Conservation (phyloP, 2,113 vertebrate genomes). For the Oryzias woworae region DNA sequence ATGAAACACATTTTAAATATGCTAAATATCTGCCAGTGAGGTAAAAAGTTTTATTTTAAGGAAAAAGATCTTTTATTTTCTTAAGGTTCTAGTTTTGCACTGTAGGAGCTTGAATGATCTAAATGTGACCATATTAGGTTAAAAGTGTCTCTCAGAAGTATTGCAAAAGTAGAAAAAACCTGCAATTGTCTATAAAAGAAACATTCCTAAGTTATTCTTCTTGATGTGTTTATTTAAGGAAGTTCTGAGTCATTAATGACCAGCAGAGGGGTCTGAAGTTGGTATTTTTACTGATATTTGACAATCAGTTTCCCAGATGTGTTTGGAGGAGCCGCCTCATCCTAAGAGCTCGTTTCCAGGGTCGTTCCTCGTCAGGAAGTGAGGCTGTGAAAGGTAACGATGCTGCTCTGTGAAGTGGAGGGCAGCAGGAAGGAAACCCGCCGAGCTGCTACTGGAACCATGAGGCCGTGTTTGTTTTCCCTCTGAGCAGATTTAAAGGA, state of each 20-base stretch:
- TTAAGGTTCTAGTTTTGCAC: background rate
- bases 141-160: background rate
- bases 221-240: background rate
- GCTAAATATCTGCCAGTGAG: background rate
- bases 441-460: conserved; percentile 46
- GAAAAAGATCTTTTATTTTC: background rate
- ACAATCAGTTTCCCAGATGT: conserved; percentile 37
- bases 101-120: background rate
- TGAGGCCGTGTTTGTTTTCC: conserved; percentile 43
- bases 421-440: conserved; percentile 53
- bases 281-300: conserved; percentile 12
- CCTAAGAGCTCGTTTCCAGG: conserved; percentile 14
- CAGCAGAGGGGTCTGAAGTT: conserved; percentile 22
- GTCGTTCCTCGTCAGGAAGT: conserved; percentile 38
- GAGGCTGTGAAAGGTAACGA: conserved; percentile 56
- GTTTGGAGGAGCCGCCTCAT: conserved; percentile 13
- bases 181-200: conserved; percentile 5
- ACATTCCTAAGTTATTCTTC: background rate
- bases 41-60: background rate
- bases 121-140: background rate
- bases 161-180: background rate
- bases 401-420: conserved; percentile 28
- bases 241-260: conserved; percentile 45
- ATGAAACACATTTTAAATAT: background rate
- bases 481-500: conserved; percentile 15